Conservation (phyloP, 2,888 invertebrate species). For the Ectobius pallidus region DNA sequence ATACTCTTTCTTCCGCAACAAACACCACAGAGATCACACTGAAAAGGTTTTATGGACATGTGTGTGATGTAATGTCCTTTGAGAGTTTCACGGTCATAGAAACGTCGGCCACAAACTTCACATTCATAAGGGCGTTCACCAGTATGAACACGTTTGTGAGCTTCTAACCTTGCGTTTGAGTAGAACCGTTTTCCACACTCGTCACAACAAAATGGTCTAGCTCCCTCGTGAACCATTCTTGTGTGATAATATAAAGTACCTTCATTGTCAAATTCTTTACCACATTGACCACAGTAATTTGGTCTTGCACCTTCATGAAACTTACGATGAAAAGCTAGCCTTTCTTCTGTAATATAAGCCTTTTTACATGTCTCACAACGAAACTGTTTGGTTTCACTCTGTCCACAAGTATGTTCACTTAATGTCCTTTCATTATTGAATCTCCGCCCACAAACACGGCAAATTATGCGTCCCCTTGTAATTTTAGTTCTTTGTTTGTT, state of each 20-base stretch:
- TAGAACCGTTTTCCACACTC: slow-evolving; percentile 35
- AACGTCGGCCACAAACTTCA: slow-evolving; percentile 34
- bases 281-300: slow-evolving; percentile 38
- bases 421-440: slow-evolving; percentile 40
- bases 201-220: slow-evolving; percentile 35
- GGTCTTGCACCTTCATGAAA: slow-evolving; percentile 38
- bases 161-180: slow-evolving; percentile 27
- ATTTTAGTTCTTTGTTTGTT: slow-evolving; percentile 15
- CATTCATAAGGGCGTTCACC: slow-evolving; percentile 40
- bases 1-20: slow-evolving; percentile 36
- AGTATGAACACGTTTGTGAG: slow-evolving; percentile 36
- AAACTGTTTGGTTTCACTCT: slow-evolving; percentile 28
- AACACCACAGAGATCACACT: slow-evolving; percentile 40
- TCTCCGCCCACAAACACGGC: slow-evolving; percentile 36
- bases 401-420: slow-evolving; percentile 34
- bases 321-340: slow-evolving; percentile 35
- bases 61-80: slow-evolving; percentile 40
- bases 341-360: slow-evolving; percentile 32
- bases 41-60: slow-evolving; percentile 38
- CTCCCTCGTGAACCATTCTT: slow-evolving; percentile 39
- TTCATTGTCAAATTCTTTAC: slow-evolving; percentile 40
- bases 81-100: slow-evolving; percentile 36
- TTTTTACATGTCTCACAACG: slow-evolving; percentile 32
- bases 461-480: slow-evolving; percentile 25
- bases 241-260: slow-evolving; percentile 39